Conservation (phyloP, 2,888 invertebrate species). For the Timema cristinae region DNA sequence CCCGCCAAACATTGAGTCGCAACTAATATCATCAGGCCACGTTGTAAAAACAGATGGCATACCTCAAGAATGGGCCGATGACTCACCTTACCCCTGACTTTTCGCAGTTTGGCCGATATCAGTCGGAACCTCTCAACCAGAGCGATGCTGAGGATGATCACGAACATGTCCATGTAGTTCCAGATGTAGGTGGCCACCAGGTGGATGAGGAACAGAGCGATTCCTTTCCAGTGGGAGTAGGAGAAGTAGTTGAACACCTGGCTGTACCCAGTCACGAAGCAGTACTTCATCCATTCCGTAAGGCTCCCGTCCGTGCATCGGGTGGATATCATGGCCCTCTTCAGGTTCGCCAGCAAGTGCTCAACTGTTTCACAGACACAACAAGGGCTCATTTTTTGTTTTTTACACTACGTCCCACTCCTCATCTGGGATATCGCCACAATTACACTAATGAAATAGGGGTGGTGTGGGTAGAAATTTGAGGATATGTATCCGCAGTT, state of each 20-base stretch:
- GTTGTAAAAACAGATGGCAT: background rate
- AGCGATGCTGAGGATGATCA: slow-evolving; percentile 36
- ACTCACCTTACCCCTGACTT: slow-evolving; percentile 8
- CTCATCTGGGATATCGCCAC: too few relatives aligned
- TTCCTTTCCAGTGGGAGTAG: slow-evolving; percentile 40
- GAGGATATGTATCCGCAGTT: too few relatives aligned
- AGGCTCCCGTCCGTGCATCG: slow-evolving; percentile 11
- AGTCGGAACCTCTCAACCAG: slow-evolving; percentile 61
- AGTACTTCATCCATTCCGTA: slow-evolving; percentile 23
- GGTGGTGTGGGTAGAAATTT: too few relatives aligned
- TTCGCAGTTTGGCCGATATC: slow-evolving; percentile 43
- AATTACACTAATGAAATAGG: too few relatives aligned
- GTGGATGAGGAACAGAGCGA: background rate
- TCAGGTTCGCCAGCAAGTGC: slow-evolving; percentile 21
- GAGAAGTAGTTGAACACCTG: slow-evolving; percentile 51
- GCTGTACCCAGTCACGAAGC: slow-evolving; percentile 36
- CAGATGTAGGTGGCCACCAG: slow-evolving; percentile 36
- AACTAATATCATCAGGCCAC: background rate
- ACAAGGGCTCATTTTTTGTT: background rate
- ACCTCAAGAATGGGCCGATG: too few relatives aligned
- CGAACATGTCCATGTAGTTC: slow-evolving; percentile 39
- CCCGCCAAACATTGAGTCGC: too few relatives aligned
- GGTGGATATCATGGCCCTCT: slow-evolving; percentile 5
- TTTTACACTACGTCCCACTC: too few relatives aligned
- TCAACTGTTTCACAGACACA: slow-evolving; percentile 15